Conservation (phyloP, 2,888 invertebrate genomes). For the Hypomecis atomaria region DNA sequence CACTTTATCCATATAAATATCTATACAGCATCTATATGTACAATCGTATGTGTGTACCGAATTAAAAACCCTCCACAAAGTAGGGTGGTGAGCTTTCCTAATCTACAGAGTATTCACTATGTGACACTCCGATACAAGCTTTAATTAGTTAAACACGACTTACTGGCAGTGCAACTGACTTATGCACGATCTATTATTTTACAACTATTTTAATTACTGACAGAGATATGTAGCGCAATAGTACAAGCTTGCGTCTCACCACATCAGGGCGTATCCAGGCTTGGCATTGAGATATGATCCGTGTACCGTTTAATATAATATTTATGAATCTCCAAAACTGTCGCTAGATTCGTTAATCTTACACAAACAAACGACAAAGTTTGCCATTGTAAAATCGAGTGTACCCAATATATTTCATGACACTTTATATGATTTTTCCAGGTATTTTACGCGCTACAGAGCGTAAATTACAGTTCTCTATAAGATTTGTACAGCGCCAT, state of each 20-base stretch:
- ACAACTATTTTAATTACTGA: constrained; percentile 47
- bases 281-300: background rate
- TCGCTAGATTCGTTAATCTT: no score
- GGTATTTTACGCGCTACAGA: no score
- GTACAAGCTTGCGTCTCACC: constrained; percentile 12
- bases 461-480: no score
- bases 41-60: constrained; percentile 67
- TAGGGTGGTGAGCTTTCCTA: constrained; percentile 45
- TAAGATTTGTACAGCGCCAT: no score
- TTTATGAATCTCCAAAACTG: no score
- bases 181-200: constrained; percentile 63
- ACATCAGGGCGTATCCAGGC: no score
- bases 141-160: constrained; percentile 57
- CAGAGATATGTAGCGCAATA: constrained; percentile 77
- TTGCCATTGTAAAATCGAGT: background rate
- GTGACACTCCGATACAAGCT: constrained; percentile 67
- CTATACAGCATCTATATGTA: constrained; percentile 83
- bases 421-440: no score
- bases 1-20: constrained; percentile 75
- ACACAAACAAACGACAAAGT: background rate
- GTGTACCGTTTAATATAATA: background rate
- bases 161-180: constrained; percentile 78
- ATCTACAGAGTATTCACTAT: constrained; percentile 67
- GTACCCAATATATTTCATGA: background rate
- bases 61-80: constrained; percentile 47